phyloP scores from a whole-genome alignment of 1,140 invertebrate genomes.

The Cotesia typhae region DNA sequence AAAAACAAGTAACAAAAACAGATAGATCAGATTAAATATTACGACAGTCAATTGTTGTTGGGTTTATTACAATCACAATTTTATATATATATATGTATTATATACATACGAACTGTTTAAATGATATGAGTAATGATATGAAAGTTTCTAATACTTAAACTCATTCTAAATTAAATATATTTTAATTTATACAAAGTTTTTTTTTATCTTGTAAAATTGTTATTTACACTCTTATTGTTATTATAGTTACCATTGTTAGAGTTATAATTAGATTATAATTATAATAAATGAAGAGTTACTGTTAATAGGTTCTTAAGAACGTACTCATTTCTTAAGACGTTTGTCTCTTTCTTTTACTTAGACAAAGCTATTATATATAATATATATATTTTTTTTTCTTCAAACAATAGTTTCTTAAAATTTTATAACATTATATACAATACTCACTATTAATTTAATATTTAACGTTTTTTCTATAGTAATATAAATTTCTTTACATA shows the following conservation, averaged over 20 bases:
- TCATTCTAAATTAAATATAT: constrained; percentile 44
- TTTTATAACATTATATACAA: constrained; percentile 6
- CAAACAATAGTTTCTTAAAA: constrained; percentile 2
- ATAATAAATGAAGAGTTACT: no score
- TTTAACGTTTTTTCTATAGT: no score
- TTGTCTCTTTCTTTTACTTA: constrained; percentile 28
- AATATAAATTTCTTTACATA: no score
- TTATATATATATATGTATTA: constrained; percentile 49
- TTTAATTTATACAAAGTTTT: constrained; percentile 48
- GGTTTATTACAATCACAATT: constrained; percentile 56
- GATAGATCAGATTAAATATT: constrained; percentile 6
- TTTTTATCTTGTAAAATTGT: constrained; percentile 17
- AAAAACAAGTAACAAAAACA: constrained; percentile 21
- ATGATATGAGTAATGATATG: constrained; percentile 57
- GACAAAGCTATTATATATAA: no score
- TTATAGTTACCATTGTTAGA: constrained; percentile 35
- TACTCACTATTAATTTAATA: no score
- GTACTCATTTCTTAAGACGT: background rate
- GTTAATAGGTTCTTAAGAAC: no score
- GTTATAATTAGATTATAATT: constrained; percentile 43
- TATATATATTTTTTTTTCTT: background rate
- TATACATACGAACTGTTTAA: constrained; percentile 60
- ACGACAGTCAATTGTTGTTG: constrained; percentile 58
- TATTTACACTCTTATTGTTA: constrained; percentile 9
- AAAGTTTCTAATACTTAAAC: constrained; percentile 54